phyloP scores from a whole-genome alignment of 2,113 vertebrate genomes.

The Raja brachyura region DNA sequence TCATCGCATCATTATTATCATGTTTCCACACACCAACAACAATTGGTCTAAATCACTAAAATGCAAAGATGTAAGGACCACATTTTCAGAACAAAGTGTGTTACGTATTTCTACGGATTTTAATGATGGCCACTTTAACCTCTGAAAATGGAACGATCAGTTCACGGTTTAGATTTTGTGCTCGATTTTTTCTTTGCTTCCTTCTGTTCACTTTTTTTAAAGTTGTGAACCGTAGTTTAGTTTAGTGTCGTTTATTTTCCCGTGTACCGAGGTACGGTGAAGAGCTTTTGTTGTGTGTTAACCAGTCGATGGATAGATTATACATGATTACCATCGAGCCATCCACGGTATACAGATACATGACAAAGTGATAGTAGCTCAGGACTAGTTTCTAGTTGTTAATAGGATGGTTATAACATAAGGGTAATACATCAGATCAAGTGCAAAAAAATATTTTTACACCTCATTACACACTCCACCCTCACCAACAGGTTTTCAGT shows the following conservation, averaged over 20 bases:
- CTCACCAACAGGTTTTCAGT: constrained; percentile 30
- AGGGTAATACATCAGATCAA: no score
- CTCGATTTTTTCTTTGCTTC: background rate
- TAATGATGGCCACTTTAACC: background rate
- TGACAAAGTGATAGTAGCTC: no score
- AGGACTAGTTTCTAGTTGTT: no score
- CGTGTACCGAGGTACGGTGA: no score
- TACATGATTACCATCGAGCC: no score
- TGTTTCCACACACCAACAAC: background rate
- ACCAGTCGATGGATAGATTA: no score
- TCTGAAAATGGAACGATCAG: background rate
- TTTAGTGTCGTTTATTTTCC: no score
- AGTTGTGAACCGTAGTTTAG: background rate
- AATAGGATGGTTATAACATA: no score
- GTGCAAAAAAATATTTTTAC: constrained; percentile 26
- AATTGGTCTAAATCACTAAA: background rate
- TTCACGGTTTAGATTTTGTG: background rate
- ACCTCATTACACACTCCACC: background rate
- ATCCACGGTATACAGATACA: no score
- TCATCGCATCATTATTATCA: background rate
- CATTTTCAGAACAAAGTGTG: background rate
- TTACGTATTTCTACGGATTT: background rate
- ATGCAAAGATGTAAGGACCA: background rate
- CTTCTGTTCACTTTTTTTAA: background rate
- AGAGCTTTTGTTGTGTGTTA: no score